These are phyloP conservation scores for Drosophila glabriapex DNA, from an alignment of 2,888 invertebrate genomes.

Conservation along the genomic window DNA sequence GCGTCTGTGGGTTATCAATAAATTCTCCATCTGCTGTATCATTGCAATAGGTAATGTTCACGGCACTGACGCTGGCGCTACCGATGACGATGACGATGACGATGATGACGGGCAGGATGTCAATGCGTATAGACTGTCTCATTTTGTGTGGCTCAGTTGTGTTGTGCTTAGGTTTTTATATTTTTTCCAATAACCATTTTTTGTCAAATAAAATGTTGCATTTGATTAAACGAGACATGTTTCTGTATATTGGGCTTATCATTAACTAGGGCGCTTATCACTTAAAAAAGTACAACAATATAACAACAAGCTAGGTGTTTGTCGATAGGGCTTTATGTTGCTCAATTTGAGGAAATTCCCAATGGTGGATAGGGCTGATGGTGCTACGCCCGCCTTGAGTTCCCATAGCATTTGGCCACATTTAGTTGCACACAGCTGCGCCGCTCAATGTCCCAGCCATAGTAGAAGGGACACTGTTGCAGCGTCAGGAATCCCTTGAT, in stretches of 20 bases:
- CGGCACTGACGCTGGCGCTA: constrained; percentile 11
- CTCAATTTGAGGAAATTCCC: constrained; percentile 21
- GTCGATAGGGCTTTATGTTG: constrained; percentile 14
- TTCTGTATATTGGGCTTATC: constrained; percentile 52
- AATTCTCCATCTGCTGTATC: neutral
- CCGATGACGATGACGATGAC: constrained; percentile 21
- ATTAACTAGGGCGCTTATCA: constrained; percentile 57
- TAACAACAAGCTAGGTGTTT: constrained; percentile 13
- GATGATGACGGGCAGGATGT: constrained; percentile 36
- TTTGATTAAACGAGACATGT: constrained; percentile 71
- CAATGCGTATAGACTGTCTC: constrained; percentile 46
- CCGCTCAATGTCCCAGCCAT: constrained; percentile 83
- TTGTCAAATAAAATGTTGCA: constrained; percentile 60
- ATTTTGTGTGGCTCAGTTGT: constrained; percentile 50
- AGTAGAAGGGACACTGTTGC: constrained; percentile 84
- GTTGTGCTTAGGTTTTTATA: constrained; percentile 69
- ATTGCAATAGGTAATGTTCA: constrained; percentile 51
- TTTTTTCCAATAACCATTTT: constrained; percentile 19
- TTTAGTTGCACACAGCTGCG: constrained; percentile 78
- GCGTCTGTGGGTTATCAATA: constrained; percentile 38
- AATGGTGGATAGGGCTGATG: neutral
- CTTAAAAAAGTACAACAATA: constrained; percentile 42
- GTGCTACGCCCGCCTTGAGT: constrained; percentile 51
- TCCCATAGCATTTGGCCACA: constrained; percentile 78
- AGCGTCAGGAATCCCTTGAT: constrained; percentile 83